Conservation (phyloP, 2,113 vertebrate genomes). For the Coturnix japonica region DNA sequence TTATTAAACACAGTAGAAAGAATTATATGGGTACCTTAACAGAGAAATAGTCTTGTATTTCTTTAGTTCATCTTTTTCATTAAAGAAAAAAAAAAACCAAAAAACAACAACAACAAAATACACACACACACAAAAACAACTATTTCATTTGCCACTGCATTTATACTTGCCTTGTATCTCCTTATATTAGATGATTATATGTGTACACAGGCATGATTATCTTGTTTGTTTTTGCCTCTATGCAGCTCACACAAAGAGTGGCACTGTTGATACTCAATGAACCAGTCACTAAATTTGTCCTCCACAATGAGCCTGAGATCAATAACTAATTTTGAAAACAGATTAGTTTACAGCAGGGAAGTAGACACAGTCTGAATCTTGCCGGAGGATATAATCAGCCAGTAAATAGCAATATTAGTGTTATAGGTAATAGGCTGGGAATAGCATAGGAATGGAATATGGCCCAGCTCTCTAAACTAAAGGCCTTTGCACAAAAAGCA, state of each 20-base stretch:
- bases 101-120: too few relatives aligned
- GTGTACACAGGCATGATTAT: slow-evolving; percentile 49
- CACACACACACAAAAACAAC: too few relatives aligned
- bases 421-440: slow-evolving; percentile 78
- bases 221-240: slow-evolving; percentile 63
- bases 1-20: background rate
- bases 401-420: slow-evolving; percentile 86
- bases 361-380: slow-evolving; percentile 87
- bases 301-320: slow-evolving; percentile 84
- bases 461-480: slow-evolving; percentile 57
- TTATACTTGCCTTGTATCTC: slow-evolving; percentile 37
- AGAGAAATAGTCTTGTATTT: background rate
- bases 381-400: slow-evolving; percentile 95
- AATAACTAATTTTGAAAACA: slow-evolving; percentile 99
- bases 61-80: background rate
- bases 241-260: slow-evolving; percentile 58
- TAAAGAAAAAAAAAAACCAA: background rate
- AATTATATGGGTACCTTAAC: background rate
- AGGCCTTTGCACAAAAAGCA: slow-evolving; percentile 33
- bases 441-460: slow-evolving; percentile 50
- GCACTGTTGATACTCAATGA: slow-evolving; percentile 81
- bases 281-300: slow-evolving; percentile 83
- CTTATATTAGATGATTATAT: slow-evolving; percentile 46
- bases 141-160: slow-evolving; percentile 1
- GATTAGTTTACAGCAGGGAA: slow-evolving; percentile 94